Evolutionary conservation across 2,113 vertebrate genomes (phyloP).

Genomic region (Canis aureus): DNA sequence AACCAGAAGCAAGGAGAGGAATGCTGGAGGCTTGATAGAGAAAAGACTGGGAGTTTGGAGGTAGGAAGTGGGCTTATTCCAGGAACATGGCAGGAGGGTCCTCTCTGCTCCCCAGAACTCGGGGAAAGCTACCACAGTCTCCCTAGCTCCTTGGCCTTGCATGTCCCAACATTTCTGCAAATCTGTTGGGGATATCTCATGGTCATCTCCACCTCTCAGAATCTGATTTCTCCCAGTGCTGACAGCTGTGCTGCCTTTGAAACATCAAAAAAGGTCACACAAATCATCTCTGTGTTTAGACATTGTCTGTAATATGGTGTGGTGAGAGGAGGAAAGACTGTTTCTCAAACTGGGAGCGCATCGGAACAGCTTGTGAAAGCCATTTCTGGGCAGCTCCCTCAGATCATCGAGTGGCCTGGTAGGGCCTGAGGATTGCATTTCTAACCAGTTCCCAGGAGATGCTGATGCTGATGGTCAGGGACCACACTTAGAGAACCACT

Average conservation of each 20-base stretch:
- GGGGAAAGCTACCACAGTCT: neutral
- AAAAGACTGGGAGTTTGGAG: neutral
- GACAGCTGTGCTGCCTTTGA: neutral
- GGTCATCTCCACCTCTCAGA: neutral
- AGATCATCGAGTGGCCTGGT: neutral
- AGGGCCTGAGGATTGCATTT: neutral
- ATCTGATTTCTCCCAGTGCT: neutral
- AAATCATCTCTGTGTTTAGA: neutral
- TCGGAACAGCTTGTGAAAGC: too few relatives aligned
- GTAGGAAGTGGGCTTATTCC: neutral
- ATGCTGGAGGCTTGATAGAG: too few relatives aligned
- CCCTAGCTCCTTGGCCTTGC: neutral
- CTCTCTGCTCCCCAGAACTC: neutral
- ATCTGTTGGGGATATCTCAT: neutral
- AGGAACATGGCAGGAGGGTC: too few relatives aligned
- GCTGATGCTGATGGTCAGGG: neutral
- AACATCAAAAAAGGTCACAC: neutral
- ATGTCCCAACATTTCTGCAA: neutral
- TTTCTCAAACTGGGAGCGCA: neutral
- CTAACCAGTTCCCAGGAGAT: neutral
- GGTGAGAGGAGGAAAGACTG: neutral
- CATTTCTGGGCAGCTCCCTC: too few relatives aligned
- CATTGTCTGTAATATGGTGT: neutral
- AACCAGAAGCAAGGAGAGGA: neutral
- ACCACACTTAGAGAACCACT: neutral